Base-by-base conservation (phyloP, 1,140 invertebrate genomes). In the Conus ventricosus region DNA sequence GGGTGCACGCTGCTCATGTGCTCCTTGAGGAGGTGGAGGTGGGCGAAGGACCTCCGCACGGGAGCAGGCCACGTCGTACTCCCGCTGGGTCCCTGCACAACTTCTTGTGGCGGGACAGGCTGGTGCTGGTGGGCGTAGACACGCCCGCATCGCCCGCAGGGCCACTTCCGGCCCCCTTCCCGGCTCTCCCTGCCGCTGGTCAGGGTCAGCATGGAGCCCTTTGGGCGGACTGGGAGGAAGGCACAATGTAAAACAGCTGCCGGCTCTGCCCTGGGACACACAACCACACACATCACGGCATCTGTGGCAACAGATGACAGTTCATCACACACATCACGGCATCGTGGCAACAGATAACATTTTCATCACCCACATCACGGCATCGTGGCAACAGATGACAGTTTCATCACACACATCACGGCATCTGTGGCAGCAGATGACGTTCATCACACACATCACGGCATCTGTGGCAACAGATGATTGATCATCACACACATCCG, bases 101-200 rank as follows among this genome's bases (percentile, higher is more conserved):
- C 51, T 54, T 81, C 51, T 23, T 81, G 80, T 81, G 80, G 15
- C 80, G 80, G 13, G 23, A 81, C 80, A 81, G 80, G 80, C 80
- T 81, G 8, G 80, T n/a, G 80, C 80, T 81, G 80, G 80, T 81
- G 80, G 13, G 80, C 80, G 51, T 81, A 81, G 4, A 23, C 80
- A 13, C 51, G 39, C 15, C 80, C 80, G 51, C 80, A 81, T 13
- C 39, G 39, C 27, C 54, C 80, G 23, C 80, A 81, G 51, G 39
- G 20, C 80, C 80, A 81, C 51, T 51, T 53, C 80, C 7, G n/a
- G 15, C 80, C 13, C 39, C 13, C 20, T 4, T 13, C 15, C 10
- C 23, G 51, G 0, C 80, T 17, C 13, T 23, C 80, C 51, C 27
- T 4, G 13, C 10, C 17, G 53, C 23, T 51, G 13, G 67, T n/a